Base-by-base conservation (phyloP, 2,797 vertebrate genomes). In the Peromyscus melanophrys region DNA sequence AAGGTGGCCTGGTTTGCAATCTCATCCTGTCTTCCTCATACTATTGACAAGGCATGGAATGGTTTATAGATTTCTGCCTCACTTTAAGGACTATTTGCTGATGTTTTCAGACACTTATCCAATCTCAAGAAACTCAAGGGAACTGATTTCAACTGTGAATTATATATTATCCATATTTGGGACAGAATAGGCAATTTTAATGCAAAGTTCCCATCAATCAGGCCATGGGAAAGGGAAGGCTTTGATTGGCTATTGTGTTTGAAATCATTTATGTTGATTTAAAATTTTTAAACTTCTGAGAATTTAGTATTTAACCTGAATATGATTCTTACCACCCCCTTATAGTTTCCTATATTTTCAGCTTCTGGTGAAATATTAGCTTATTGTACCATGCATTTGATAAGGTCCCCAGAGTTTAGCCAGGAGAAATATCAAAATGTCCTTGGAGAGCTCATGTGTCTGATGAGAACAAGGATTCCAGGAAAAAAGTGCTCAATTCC, bases 81-180 rank as follows among this genome's bases (percentile, higher is more conserved):
- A 88, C 78, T 97, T 96, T 96, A 97, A 97, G 96, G 83, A 69
- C 91, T 93, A 86, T 97, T 98, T 97, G 96, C 96, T 97, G 95
- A 97, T 97, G 83, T 96, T 97, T 92, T 94, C 89, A 98, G 97
- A 97, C 97, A 93, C 95, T 97, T 98, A 97, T 94, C 93, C 94
- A 96, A 97, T 97, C 94, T 96, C 83, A 80, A 93, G 96, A 97
- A 96, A 94, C 97, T 97, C 97, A 92, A 80, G 97, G 97, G 97
- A 97, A 34, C 27, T 6, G 57, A 94, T 97, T 96, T 97, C 73
- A 92, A 90, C 95, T 96, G 96, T 97, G 88, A 96, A 95, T 97
- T 90, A 97, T 92, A 94, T 96, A 89, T 97, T 96, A 93, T 95
- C 95, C 78, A 96, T 97, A 95, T 97, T 95, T 96, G 57, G 73